These are phyloP conservation scores for Drosophila nigritarsus DNA, from an alignment of 2,888 invertebrate species.

Conservation along the genomic window DNA sequence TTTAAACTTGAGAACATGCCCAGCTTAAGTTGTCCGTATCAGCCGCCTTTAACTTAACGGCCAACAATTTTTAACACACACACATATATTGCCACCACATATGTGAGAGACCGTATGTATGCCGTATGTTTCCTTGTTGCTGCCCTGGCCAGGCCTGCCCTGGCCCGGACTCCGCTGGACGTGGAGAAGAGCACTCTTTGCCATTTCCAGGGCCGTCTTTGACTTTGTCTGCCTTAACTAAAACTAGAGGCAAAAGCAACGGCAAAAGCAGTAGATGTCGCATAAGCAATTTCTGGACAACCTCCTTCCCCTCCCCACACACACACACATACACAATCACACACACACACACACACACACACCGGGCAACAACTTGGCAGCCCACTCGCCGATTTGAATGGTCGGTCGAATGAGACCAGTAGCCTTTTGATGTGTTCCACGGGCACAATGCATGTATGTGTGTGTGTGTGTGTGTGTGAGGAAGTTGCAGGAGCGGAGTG, in stretches of 20 bases:
- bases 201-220: constrained; percentile 59
- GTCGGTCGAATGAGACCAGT: constrained; percentile 49
- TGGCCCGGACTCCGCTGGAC: constrained; percentile 48
- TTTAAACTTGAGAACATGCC: constrained; percentile 74
- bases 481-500: constrained; percentile 13
- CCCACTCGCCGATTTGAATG: constrained; percentile 58
- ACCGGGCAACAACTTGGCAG: constrained; percentile 58
- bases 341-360: constrained; percentile 29
- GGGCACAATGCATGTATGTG: constrained; percentile 41
- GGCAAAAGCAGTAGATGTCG: constrained; percentile 75
- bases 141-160: constrained; percentile 20
- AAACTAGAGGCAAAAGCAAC: constrained; percentile 71
- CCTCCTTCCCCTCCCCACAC: constrained; percentile 29
- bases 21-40: constrained; percentile 79
- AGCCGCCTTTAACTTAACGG: constrained; percentile 74
- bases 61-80: constrained; percentile 59
- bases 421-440: constrained; percentile 72
- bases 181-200: constrained; percentile 16
- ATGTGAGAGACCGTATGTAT: constrained; percentile 20
- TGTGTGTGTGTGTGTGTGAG: constrained; percentile 38
- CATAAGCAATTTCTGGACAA: constrained; percentile 76
- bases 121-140: constrained; percentile 34
- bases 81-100: constrained; percentile 28
- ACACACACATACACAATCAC: constrained; percentile 22
- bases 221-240: constrained; percentile 67